phyloP scores from a whole-genome alignment of 92 coral and sea anemone genomes.

The Pocillopora meandrina region DNA sequence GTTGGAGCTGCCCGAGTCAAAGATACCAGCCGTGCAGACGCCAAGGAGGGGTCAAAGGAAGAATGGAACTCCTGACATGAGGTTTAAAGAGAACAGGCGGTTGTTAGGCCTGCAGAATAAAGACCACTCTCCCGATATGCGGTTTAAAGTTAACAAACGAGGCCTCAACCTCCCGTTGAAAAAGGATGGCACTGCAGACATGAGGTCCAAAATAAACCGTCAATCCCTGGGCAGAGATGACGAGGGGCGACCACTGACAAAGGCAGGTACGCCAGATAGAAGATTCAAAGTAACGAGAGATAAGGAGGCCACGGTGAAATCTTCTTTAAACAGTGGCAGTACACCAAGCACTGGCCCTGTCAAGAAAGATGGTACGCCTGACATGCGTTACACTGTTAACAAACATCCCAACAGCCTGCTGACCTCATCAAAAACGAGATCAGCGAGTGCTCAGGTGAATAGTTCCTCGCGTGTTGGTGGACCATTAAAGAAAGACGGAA shows the following conservation, averaged over 20 bases:
- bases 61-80: constrained; percentile 11
- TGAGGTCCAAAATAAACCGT: neutral
- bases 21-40: neutral
- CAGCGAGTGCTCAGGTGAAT: too few relatives aligned
- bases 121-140: constrained; percentile 26
- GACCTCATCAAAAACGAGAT: neutral
- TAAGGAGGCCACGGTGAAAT: neutral
- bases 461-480: too few relatives aligned
- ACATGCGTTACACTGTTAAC: constrained; percentile 59
- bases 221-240: neutral
- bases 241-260: constrained; percentile 8
- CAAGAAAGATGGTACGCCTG: constrained; percentile 48
- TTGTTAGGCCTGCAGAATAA: neutral
- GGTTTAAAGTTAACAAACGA: constrained; percentile 17
- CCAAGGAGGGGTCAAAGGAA: constrained; percentile 12
- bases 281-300: constrained; percentile 50
- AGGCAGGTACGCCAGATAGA: constrained; percentile 62
- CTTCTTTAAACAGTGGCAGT: constrained; percentile 6
- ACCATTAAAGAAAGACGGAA: too few relatives aligned
- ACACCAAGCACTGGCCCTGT: constrained; percentile 24
- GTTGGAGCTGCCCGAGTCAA: neutral
- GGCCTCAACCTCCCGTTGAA: neutral
- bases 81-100: constrained; percentile 16
- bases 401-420: neutral
- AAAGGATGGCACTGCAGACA: neutral